These are phyloP conservation scores for Eristalinus aeneus DNA, from an alignment of 2,888 invertebrate species.

Conservation along the genomic window DNA sequence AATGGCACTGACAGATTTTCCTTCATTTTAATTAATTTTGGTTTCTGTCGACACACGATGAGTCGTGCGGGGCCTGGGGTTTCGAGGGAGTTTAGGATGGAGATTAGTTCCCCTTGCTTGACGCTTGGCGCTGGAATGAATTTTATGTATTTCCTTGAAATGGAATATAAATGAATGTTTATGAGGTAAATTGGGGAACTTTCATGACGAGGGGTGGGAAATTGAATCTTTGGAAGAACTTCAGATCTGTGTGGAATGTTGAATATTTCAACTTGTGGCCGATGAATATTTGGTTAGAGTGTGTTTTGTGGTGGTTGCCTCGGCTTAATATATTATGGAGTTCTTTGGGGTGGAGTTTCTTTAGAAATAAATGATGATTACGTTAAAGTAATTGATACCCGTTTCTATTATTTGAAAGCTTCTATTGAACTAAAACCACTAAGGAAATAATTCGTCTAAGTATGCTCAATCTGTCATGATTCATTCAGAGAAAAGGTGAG, in stretches of 20 bases:
- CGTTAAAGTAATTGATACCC: no score
- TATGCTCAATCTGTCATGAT: no score
- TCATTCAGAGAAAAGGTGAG: no score
- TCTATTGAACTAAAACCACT: no score
- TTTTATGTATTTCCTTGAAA: slow-evolving; percentile 24
- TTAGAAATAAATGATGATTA: no score
- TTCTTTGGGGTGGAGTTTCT: no score
- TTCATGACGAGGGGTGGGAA: background rate
- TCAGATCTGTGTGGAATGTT: background rate
- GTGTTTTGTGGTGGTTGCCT: no score
- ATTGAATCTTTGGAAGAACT: background rate
- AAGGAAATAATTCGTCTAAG: no score
- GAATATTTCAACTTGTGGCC: background rate
- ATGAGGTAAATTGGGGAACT: background rate
- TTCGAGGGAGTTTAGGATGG: background rate
- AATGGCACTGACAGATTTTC: slow-evolving; percentile 69
- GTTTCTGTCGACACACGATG: slow-evolving; percentile 11
- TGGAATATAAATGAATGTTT: slow-evolving; percentile 35
- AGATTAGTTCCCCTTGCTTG: slow-evolving; percentile 5
- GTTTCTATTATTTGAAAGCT: no score
- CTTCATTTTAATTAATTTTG: slow-evolving; percentile 67
- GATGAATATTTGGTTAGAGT: no score
- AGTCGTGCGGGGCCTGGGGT: background rate
- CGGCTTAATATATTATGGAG: no score
- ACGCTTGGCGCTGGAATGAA: background rate